These are phyloP conservation scores for Lumbricus terrestris DNA, from an alignment of 2,888 invertebrate genomes.

Conservation along the genomic window DNA sequence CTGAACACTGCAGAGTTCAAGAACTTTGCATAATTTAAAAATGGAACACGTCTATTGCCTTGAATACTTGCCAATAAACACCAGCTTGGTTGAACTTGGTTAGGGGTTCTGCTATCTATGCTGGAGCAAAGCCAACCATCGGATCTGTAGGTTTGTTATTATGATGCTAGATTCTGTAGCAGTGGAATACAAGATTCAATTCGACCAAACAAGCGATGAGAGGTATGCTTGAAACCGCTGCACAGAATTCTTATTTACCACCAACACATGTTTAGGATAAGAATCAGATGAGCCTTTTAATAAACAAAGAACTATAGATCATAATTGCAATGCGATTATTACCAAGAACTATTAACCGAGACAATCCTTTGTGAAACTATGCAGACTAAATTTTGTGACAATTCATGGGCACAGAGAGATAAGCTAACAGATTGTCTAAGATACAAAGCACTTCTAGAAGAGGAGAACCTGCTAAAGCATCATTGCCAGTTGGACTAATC, in stretches of 20 bases:
- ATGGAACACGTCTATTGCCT: too few species aligned
- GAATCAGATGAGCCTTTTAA: background rate
- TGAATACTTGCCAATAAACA: too few species aligned
- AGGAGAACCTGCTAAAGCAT: slow-evolving; percentile 6
- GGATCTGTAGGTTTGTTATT: too few species aligned
- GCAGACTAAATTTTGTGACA: background rate
- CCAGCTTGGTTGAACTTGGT: too few species aligned
- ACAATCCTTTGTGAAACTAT: background rate
- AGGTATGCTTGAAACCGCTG: background rate
- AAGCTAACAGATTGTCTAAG: background rate
- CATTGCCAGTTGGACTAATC: slow-evolving; percentile 9
- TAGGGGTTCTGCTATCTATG: too few species aligned
- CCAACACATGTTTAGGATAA: background rate
- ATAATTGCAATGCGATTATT: background rate
- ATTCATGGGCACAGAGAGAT: background rate
- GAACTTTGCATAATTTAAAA: too few species aligned
- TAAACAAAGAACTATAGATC: background rate
- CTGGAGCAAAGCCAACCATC: too few species aligned
- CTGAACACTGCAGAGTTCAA: background rate
- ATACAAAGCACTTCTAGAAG: slow-evolving; percentile 4
- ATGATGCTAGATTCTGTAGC: background rate
- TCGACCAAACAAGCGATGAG: background rate
- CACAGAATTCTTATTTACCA: background rate
- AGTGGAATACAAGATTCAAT: background rate
- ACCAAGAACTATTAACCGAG: background rate